A percentile compares a stretch with the other conserved stretches of the same genome.
phyloP scores from a whole-genome alignment of 2,113 vertebrate species.

The Lucifuga dentata region DNA sequence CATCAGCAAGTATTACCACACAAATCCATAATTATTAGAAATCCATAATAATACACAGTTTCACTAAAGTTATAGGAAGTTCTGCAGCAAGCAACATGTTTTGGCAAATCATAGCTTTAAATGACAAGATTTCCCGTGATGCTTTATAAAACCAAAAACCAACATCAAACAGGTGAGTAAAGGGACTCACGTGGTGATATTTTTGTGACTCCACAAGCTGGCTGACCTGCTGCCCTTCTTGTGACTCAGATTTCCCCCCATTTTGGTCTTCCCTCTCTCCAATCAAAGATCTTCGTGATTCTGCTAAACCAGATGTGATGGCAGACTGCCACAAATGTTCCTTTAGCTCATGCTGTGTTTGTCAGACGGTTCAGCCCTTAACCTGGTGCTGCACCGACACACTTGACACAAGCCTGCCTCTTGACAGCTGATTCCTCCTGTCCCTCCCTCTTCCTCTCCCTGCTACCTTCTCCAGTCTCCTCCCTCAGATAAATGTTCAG shows the following conservation, averaged over 20 bases:
- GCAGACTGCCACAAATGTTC: too few relatives aligned
- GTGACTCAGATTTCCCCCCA: constrained; percentile 71
- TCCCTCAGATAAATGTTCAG: constrained; percentile 50
- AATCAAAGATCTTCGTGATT: neutral
- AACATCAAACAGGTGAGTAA: constrained; percentile 19
- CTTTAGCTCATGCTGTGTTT: neutral
- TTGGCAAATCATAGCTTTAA: too few relatives aligned
- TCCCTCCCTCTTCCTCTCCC: constrained; percentile 23
- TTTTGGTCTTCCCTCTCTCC: constrained; percentile 30
- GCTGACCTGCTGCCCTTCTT: constrained; percentile 47
- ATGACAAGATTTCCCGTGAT: neutral
- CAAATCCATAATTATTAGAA: too few relatives aligned
- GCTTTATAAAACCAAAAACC: neutral
- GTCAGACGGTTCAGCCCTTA: constrained; percentile 1
- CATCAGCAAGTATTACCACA: too few relatives aligned
- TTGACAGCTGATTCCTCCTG: constrained; percentile 49
- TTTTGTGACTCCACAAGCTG: constrained; percentile 30
- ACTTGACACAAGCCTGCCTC: constrained; percentile 11
- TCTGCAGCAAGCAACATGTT: too few relatives aligned
- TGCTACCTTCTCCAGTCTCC: constrained; percentile 30
- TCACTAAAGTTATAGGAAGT: too few relatives aligned
- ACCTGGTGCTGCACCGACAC: constrained; percentile 11
- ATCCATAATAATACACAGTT: too few relatives aligned
- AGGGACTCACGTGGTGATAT: constrained; percentile 62
- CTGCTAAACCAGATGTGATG: too few relatives aligned